Conservation (phyloP, 2,113 vertebrate species). For the Anser cygnoides region DNA sequence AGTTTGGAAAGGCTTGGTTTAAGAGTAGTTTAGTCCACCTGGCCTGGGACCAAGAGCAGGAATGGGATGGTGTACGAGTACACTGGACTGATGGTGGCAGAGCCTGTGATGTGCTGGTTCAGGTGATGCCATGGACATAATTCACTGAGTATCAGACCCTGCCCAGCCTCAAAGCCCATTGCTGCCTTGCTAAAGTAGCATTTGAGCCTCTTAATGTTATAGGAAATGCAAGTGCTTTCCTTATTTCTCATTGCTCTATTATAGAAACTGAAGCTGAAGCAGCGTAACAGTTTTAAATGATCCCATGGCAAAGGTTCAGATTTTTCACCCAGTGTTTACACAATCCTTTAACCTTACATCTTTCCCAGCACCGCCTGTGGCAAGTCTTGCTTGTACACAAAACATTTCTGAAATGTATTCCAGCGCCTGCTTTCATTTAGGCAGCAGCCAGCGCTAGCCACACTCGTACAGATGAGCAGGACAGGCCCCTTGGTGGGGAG, state of each 20-base stretch:
- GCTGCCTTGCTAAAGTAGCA: background rate
- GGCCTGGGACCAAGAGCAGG: background rate
- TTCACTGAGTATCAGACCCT: background rate
- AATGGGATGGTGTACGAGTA: fast-evolving
- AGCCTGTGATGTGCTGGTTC: background rate
- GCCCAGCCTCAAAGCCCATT: background rate
- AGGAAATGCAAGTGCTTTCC: background rate
- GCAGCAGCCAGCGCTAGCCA: background rate
- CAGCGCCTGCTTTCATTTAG: background rate
- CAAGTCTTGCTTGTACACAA: background rate
- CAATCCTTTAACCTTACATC: background rate
- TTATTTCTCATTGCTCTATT: background rate
- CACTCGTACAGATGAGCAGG: fast-evolving
- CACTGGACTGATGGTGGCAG: fast-evolving
- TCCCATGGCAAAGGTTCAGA: background rate
- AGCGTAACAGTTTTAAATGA: background rate
- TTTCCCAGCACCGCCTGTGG: background rate
- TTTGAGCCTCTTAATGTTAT: background rate
- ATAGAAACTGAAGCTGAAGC: background rate
- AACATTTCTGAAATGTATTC: background rate
- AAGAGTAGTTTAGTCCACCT: background rate
- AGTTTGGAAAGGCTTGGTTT: background rate
- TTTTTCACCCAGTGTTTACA: background rate
- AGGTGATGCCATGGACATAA: background rate
- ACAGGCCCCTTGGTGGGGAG: background rate